phyloP scores from a whole-genome alignment of 2,113 vertebrate genomes.

The Tragelaphus strepsiceros region DNA sequence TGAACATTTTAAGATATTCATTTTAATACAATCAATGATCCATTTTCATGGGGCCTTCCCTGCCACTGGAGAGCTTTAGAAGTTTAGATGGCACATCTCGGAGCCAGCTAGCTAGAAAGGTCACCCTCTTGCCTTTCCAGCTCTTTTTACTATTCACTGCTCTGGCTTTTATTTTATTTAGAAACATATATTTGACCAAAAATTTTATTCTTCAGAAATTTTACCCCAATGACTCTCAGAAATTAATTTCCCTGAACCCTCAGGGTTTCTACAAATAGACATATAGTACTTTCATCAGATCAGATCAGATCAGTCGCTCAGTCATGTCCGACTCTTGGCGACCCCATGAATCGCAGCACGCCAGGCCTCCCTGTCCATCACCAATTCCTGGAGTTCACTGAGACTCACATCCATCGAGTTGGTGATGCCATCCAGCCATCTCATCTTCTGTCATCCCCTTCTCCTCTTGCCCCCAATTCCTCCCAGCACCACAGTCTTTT shows the following conservation, averaged over 20 bases:
- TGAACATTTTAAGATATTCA: slow-evolving; percentile 13
- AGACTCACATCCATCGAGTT: too few relatives aligned
- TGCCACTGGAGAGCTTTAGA: slow-evolving; percentile 31
- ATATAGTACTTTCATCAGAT: background rate
- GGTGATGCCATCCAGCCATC: too few relatives aligned
- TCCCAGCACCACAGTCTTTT: too few relatives aligned
- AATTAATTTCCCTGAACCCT: slow-evolving; percentile 27
- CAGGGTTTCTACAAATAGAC: background rate
- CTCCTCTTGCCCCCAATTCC: too few relatives aligned
- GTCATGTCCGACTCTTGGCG: too few relatives aligned
- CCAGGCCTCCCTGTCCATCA: too few relatives aligned
- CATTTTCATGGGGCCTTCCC: slow-evolving; percentile 26
- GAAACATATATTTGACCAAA: background rate
- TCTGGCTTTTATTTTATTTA: slow-evolving; percentile 21
- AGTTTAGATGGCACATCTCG: background rate
- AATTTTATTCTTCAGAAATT: slow-evolving; percentile 29
- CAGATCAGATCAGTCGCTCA: too few relatives aligned
- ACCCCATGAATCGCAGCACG: too few relatives aligned
- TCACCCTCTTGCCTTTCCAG: slow-evolving; percentile 5
- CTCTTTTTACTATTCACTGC: background rate
- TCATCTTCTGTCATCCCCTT: too few relatives aligned
- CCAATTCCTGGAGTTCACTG: too few relatives aligned
- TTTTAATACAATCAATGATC: slow-evolving; percentile 37
- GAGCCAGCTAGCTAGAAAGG: slow-evolving; percentile 51
- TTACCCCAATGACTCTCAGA: slow-evolving; percentile 2